A percentile compares a stretch with the other conserved stretches of the same genome.
Evolutionary conservation across 1,140 invertebrate genomes (phyloP).

Genomic region (Chironomus striatipennis): DNA sequence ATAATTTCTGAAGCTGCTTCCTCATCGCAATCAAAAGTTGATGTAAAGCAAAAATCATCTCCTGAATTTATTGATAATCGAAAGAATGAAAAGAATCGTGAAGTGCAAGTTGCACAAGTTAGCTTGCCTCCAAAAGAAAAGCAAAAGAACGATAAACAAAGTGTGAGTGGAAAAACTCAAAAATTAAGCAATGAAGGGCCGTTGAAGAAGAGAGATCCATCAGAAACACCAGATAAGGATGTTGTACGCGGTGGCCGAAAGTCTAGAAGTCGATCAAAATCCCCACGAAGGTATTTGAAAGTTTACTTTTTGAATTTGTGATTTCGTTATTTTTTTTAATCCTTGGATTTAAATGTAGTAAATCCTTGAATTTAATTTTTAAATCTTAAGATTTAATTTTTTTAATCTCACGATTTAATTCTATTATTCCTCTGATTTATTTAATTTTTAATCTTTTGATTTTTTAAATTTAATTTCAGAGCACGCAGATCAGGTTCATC

Average conservation of each 20-base stretch:
- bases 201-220: neutral
- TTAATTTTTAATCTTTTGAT: too few species aligned
- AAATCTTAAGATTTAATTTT: neutral
- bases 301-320: neutral
- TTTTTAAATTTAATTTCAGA: neutral
- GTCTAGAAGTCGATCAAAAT: conserved; percentile 41
- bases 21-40: neutral
- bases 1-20: neutral
- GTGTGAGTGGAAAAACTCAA: neutral
- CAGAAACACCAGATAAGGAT: neutral
- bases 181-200: neutral
- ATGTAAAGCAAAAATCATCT: neutral
- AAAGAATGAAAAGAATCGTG: neutral
- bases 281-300: conserved; percentile 30
- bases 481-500: neutral
- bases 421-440: too few species aligned
- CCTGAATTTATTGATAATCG: neutral
- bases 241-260: neutral
- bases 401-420: neutral
- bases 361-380: too few species aligned
- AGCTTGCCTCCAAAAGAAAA: conserved; percentile 39
- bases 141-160: neutral
- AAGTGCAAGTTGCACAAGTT: neutral
- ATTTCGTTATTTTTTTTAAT: neutral
- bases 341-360: neutral